A percentile compares a stretch with the other conserved stretches of the same genome.
Conservation (phyloP, 2,113 vertebrate genomes). For the Chlamydotis undulata region DNA sequence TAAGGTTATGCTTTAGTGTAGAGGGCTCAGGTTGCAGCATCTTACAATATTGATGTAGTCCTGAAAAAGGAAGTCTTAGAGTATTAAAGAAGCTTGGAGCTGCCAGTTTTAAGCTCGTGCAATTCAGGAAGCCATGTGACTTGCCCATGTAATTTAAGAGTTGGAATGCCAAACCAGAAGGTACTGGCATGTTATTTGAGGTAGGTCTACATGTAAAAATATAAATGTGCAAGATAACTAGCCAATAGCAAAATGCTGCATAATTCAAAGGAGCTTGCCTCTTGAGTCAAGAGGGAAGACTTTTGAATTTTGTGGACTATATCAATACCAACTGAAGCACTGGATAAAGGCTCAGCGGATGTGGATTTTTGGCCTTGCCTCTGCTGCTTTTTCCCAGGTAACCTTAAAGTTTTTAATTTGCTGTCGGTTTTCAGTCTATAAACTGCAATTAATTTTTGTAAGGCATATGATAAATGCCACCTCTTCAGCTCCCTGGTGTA, state of each 20-base stretch:
- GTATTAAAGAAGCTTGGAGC: not conserved
- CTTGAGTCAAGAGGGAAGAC: not conserved
- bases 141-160: not conserved
- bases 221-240: not conserved
- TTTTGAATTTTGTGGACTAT: not conserved
- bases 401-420: not conserved
- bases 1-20: not conserved
- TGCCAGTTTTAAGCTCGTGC: not conserved
- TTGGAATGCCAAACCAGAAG: not conserved
- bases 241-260: not conserved
- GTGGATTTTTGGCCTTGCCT: not conserved
- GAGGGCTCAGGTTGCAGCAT: not conserved
- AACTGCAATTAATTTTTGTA: not conserved
- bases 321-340: not conserved
- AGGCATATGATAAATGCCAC: not conserved
- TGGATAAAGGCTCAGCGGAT: not conserved
- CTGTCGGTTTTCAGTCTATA: not conserved
- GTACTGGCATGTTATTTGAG: not conserved
- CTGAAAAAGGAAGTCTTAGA: constrained; percentile 36
- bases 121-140: constrained; percentile 20
- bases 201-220: not conserved
- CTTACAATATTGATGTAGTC: not conserved
- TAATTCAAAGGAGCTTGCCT: not conserved
- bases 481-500: not conserved
- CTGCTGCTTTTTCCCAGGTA: not conserved